Conservation (phyloP, 2,113 vertebrate genomes). For the Equus quagga region DNA sequence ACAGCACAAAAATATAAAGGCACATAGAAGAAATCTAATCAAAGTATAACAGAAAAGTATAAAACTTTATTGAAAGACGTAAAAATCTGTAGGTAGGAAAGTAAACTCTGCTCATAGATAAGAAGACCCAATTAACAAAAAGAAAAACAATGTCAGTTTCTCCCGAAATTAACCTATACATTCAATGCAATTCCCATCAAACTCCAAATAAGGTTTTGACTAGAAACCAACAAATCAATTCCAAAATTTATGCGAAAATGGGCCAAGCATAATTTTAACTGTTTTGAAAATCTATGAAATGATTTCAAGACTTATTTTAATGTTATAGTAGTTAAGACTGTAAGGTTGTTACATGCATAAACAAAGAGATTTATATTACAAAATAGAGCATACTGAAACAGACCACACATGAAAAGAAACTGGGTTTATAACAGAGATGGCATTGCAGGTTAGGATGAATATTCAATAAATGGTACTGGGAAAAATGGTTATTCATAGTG, state of each 20-base stretch:
- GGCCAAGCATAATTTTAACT: background rate
- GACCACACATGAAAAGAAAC: background rate
- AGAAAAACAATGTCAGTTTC: background rate
- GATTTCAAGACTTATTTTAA: constrained; percentile 32
- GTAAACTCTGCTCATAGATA: background rate
- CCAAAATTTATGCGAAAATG: background rate
- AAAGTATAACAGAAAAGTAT: background rate
- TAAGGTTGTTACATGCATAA: background rate
- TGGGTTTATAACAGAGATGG: background rate
- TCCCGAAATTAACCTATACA: background rate
- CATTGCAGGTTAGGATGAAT: background rate
- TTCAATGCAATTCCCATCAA: background rate
- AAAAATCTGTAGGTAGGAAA: background rate
- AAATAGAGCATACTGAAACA: background rate
- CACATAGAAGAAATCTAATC: background rate
- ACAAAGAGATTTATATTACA: background rate
- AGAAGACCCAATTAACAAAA: background rate
- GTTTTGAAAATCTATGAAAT: background rate
- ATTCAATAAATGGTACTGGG: background rate
- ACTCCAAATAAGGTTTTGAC: background rate
- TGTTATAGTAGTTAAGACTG: background rate
- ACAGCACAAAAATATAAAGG: background rate
- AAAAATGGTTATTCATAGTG: background rate
- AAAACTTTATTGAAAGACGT: background rate
- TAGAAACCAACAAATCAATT: background rate